Evolutionary conservation across 2,113 vertebrate species (phyloP), one percentile per base, ranked within the genome.

Genomic region (Campylomormyrus tamandua): DNA sequence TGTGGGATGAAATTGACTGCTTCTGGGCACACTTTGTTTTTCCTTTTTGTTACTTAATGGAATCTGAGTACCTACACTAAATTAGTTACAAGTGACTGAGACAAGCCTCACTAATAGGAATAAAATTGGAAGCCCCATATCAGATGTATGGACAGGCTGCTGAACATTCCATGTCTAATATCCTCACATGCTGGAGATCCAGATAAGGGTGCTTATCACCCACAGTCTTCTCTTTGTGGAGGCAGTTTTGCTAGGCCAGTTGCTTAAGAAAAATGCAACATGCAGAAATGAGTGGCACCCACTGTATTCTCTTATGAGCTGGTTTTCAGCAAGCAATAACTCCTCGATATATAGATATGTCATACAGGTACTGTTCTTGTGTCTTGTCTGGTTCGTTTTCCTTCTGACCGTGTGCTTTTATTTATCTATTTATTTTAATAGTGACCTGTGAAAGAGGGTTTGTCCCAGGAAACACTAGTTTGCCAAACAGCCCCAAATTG

Each of bases 321-420:
- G 50, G 31, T 13, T 49, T 83, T 56, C 88, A 21, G 70, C 46
- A 53, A 85, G 89, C 89, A 89, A 89, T 89, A 89, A 89, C 9
- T 15, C 49, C 77, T 56, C 39, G 1, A 24, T 31, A 31, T 89
- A 21, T 83, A 87, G 24, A 35, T 70, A 46, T 80, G 21, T 46
- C 13, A 31, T 83, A 45, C 48, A 56, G 24, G 53, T 46, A 31
- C 70, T 31, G n/a, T 87, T 87, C 21, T n/a, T 27, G 10, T 53
- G 11, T 87, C 50, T 77, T 87, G 27, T 77, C 74, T 80, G 35
- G 4, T 80, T 80, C 10, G 10, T 80, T 80, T 42, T 80, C 13
- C 35, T 39, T 42, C 35, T 80, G 74, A 35, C 31, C 35, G 0
- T 80, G 74, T 80, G 17, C 17, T 80, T n/a, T 21, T 80, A 39